Evolutionary conservation across 2,888 invertebrate species (phyloP), one percentile per base, ranked within the genome.

Genomic region (Volucella inflata): DNA sequence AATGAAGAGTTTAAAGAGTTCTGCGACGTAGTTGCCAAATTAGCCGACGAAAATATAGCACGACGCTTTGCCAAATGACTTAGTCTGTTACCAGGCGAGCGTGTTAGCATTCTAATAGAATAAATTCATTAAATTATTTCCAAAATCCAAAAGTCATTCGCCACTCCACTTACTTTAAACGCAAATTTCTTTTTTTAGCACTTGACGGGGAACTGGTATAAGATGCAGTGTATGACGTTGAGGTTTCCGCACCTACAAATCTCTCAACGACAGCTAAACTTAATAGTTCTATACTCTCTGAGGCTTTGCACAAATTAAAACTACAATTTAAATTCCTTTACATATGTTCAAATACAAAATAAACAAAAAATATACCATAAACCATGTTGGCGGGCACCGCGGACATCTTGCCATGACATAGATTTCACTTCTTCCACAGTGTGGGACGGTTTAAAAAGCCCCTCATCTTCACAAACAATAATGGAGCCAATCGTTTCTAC

Each of bases 61-160:
- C 96, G 93, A 8, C 97, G 93, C 72, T 95, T 94, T 1, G 96
- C 96, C 88, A 97, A 92, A 89, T 97, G 96, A 78, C 96, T 96
- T 16, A 97, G 91, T 8, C 96, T 93, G 80, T 95, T 94, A 0
- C 96, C 96, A 0, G 97, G 96, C 1, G 96, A 96, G 90, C 95
- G 93, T 4, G 93, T 92, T 40, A 92, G 90, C 83, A 89, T 89
- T 77, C 92, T 92, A 55, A 1, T 75, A 71, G 1, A 6, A 38
- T 10, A 36, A 21, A 10, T 1, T 2, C 6, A 17, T 51, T 3
- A 4, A 14, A 8, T 2, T 2, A 2, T 36, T 10, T 17, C 1
- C 8, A 12, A 9, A 10, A 21, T 8, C 16, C 8, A 2, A 11
- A 8, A 12, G 8, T 16, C 4, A 9, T 16, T 60, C 6, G 8